Conservation (phyloP, 2,797 vertebrate genomes). For the Danio albolineatus region DNA sequence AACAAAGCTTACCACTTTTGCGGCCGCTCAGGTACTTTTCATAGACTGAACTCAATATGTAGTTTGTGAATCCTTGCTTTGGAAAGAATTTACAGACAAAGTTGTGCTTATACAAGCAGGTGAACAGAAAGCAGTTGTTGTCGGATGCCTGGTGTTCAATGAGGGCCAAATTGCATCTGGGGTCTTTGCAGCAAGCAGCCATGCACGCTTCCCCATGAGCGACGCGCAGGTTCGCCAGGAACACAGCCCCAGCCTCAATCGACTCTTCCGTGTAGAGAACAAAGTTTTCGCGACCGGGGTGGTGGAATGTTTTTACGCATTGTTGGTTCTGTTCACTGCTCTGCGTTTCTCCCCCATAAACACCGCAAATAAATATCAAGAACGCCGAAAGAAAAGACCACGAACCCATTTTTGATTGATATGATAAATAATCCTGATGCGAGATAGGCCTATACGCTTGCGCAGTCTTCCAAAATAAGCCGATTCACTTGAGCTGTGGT, state of each 20-base stretch:
- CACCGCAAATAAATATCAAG: not conserved
- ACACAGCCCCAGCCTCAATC: constrained; percentile 82
- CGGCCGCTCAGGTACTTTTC: constrained; percentile 66
- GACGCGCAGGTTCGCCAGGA: constrained; percentile 71
- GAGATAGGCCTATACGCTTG: too few relatives aligned
- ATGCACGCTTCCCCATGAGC: constrained; percentile 73
- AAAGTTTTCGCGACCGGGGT: constrained; percentile 71
- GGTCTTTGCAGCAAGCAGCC: constrained; percentile 78
- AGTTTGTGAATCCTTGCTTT: constrained; percentile 81
- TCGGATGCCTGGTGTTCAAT: constrained; percentile 70
- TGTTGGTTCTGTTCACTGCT: constrained; percentile 43
- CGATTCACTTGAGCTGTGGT: not conserved
- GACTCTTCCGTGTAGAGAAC: constrained; percentile 84
- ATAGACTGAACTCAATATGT: constrained; percentile 76
- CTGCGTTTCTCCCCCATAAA: not conserved
- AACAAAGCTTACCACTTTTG: not conserved
- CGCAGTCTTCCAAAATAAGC: not conserved
- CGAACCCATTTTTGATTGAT: constrained; percentile 7
- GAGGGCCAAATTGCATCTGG: constrained; percentile 85
- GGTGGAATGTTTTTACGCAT: constrained; percentile 66
- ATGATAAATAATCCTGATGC: not conserved
- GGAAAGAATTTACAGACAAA: constrained; percentile 88
- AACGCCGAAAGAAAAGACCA: not conserved
- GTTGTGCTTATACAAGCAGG: constrained; percentile 84
- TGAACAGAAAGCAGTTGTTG: constrained; percentile 83